A percentile compares a stretch with the other conserved stretches of the same genome.
phyloP scores from a whole-genome alignment of 2,888 invertebrate genomes.

The Cephus nigrinus region DNA sequence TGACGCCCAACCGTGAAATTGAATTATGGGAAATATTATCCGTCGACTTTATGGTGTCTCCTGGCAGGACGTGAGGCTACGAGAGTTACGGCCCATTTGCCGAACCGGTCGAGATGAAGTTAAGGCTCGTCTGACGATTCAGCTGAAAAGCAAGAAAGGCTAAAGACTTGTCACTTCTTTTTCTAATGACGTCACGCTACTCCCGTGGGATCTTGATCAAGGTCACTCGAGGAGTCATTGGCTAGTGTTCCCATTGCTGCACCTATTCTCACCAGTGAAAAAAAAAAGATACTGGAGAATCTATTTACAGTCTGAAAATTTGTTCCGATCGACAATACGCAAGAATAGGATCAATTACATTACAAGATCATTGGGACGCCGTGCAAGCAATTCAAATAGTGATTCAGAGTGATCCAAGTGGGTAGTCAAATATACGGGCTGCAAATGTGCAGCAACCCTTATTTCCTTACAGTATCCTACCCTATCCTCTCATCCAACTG shows the following conservation, averaged over 20 bases:
- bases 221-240: neutral
- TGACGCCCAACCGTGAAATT: neutral
- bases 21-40: neutral
- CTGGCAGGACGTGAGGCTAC: neutral
- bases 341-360: neutral
- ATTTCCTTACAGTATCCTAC: neutral
- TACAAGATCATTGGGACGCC: neutral
- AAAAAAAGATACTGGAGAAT: neutral
- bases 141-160: neutral
- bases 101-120: neutral
- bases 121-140: neutral
- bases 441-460: neutral
- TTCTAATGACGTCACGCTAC: neutral
- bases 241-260: neutral
- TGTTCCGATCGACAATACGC: neutral
- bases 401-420: neutral
- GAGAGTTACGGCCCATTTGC: neutral
- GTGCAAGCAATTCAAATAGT: neutral
- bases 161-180: neutral
- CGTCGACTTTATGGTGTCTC: neutral
- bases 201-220: neutral
- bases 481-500: neutral
- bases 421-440: neutral
- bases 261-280: rapidly evolving
- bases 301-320: neutral